Evolutionary conservation across 2,797 vertebrate species (phyloP).

Genomic region (Gymnoscopelus microlampas): DNA sequence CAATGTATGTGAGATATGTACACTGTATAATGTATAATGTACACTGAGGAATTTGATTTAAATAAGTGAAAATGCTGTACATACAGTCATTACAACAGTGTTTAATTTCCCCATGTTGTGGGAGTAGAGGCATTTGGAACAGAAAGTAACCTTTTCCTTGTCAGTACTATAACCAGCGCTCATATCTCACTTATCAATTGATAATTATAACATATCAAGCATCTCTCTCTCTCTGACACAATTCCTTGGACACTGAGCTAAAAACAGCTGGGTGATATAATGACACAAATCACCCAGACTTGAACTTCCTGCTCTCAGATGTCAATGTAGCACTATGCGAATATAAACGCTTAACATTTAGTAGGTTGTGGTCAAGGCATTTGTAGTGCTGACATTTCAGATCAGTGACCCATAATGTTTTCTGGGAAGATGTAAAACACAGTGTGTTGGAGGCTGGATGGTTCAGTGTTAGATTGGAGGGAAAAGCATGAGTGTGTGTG

Average conservation of each 20-base stretch:
- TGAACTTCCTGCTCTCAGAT: slow-evolving; percentile 71
- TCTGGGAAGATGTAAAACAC: slow-evolving; percentile 73
- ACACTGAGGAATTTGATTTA: neutral
- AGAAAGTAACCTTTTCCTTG: slow-evolving; percentile 44
- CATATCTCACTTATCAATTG: slow-evolving; percentile 32
- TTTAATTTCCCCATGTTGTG: too few relatives aligned
- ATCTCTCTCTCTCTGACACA: slow-evolving; percentile 26
- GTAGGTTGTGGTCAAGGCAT: slow-evolving; percentile 73
- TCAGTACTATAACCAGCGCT: slow-evolving; percentile 37
- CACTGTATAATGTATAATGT: neutral
- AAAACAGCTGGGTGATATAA: slow-evolving; percentile 46
- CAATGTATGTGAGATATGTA: neutral
- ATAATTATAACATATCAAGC: slow-evolving; percentile 29
- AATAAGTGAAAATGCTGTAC: neutral
- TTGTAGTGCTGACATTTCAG: slow-evolving; percentile 82
- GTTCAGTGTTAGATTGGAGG: slow-evolving; percentile 70
- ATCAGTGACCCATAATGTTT: slow-evolving; percentile 77
- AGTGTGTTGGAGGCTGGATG: slow-evolving; percentile 68
- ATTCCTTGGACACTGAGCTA: slow-evolving; percentile 13
- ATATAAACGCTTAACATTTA: slow-evolving; percentile 80
- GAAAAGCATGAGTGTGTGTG: slow-evolving; percentile 60
- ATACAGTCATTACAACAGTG: slow-evolving; percentile 7
- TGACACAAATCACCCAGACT: slow-evolving; percentile 51
- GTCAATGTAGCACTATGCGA: slow-evolving; percentile 67
- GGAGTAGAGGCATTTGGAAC: slow-evolving; percentile 53